Base-by-base conservation (phyloP, 2,797 vertebrate genomes). In the Anguilla megastoma region DNA sequence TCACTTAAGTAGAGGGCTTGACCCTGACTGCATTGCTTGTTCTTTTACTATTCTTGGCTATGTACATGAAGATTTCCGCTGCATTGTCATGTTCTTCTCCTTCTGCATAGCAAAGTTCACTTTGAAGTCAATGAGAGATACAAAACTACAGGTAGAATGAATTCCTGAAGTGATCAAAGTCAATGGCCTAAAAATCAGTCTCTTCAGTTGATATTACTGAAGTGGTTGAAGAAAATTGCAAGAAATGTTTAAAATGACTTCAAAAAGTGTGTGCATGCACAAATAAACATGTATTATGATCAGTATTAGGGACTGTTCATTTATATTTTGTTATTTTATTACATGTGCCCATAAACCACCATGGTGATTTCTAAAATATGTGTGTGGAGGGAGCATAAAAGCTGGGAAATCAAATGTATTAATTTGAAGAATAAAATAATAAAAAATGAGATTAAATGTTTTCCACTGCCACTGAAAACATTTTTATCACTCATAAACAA, bases 241-340 rank as follows among this genome's bases (percentile, higher is more conserved):
- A 45, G 74, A 79, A 12, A 21, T 50, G 8, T 82, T 82, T 27
- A 82, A 82, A 82, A 82, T 82, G 45, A 82, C 79, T 79, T 79
- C 36, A 45, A 21, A 45, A 71, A 41, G 80, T 52, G 54, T 52
- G 50, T 52, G 50, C 7, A 52, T 52, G 10, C 52, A 50, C 56
- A 18, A 76, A 50, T 87, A n/a, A 52, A 21, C 74, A 69, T 86
- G 45, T 79, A 69, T 30, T 84, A 41, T 84, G 80, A 45, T 45
- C 41, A 45, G 41, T 45, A 45, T 45, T 45, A 45, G 41, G 41
- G 41, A 45, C 41, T 45, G 41, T 41, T 41, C 36, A 41, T 41
- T 41, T 45, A 45, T 45, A 45, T 45, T 45, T 45, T 45, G 41
- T 45, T 45, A 45, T 45, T 45, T 45, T 45, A 45, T 45, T 45